phyloP scores from a whole-genome alignment of 2,888 invertebrate species.

The Nudaria mundana region DNA sequence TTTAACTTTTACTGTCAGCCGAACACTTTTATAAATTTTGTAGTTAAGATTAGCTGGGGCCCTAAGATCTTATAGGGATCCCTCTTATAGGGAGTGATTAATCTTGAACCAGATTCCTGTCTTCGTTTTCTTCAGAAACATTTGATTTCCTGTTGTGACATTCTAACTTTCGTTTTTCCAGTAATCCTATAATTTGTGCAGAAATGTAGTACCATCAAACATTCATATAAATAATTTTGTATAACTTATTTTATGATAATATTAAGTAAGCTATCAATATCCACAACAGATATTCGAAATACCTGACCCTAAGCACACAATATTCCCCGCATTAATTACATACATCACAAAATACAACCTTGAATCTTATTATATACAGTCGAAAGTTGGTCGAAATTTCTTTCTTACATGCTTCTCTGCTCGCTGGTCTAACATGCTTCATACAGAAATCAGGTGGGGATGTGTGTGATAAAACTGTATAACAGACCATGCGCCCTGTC shows the following conservation, averaged over 20 bases:
- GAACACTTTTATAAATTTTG: no score
- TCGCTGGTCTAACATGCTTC: constrained; percentile 53
- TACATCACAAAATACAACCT: constrained; percentile 11
- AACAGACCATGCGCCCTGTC: constrained; percentile 50
- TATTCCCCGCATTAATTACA: constrained; percentile 21
- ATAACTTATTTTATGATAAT: constrained; percentile 21
- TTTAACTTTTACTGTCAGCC: no score
- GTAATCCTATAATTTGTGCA: no score
- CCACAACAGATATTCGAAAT: constrained; percentile 22
- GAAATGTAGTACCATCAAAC: background rate
- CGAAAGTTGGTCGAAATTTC: constrained; percentile 52
- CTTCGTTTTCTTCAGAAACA: no score
- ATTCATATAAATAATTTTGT: background rate
- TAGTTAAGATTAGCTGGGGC: no score
- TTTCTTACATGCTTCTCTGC: no score
- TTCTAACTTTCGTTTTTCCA: no score
- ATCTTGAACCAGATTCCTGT: no score
- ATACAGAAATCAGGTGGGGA: constrained; percentile 57
- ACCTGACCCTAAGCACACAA: constrained; percentile 28
- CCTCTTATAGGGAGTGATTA: no score
- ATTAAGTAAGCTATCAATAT: constrained; percentile 21
- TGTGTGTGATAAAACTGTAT: constrained; percentile 74
- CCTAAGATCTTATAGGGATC: no score
- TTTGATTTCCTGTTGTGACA: no score
- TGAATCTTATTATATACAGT: constrained; percentile 35